These are phyloP conservation scores for Pollenia labialis DNA, from an alignment of 2,888 invertebrate genomes.

Conservation along the genomic window DNA sequence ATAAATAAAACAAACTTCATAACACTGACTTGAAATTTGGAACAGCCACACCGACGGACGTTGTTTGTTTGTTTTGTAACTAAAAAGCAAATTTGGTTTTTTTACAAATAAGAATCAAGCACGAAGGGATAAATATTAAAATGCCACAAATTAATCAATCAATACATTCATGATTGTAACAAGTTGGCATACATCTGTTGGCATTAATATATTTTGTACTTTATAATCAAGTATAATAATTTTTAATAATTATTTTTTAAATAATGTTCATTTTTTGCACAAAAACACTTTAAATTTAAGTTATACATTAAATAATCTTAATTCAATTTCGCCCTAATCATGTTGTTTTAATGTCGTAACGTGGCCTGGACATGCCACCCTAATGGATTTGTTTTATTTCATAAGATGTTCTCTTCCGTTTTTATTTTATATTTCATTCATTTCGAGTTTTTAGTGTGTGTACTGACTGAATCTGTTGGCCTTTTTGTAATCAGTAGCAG, in stretches of 20 bases:
- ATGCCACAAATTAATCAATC: too few relatives aligned
- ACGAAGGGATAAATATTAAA: too few relatives aligned
- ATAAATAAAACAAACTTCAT: too few relatives aligned
- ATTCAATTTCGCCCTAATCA: conserved; percentile 68
- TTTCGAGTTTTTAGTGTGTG: conserved; percentile 20
- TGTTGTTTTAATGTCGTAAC: conserved; percentile 61
- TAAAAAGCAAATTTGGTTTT: too few relatives aligned
- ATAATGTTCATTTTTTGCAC: neutral
- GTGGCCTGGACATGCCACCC: conserved; percentile 63
- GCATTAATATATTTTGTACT: neutral
- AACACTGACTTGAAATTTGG: too few relatives aligned
- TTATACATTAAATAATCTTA: conserved; percentile 62
- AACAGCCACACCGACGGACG: too few relatives aligned
- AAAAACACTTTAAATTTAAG: neutral
- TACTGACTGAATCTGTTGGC: conserved; percentile 32
- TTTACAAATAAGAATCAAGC: too few relatives aligned
- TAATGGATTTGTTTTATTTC: conserved; percentile 68
- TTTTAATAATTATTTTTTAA: conserved; percentile 1
- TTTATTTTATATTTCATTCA: conserved; percentile 25
- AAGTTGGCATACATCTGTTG: too few relatives aligned
- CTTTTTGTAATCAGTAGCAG: conserved; percentile 71
- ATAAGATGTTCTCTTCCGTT: conserved; percentile 31
- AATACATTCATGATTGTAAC: too few relatives aligned
- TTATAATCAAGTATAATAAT: neutral
- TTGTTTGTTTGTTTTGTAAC: too few relatives aligned